A percentile compares a stretch with the other conserved stretches of the same genome.
phyloP scores from a whole-genome alignment of 2,797 vertebrate genomes.

The Hyperoplus lanceolatus region DNA sequence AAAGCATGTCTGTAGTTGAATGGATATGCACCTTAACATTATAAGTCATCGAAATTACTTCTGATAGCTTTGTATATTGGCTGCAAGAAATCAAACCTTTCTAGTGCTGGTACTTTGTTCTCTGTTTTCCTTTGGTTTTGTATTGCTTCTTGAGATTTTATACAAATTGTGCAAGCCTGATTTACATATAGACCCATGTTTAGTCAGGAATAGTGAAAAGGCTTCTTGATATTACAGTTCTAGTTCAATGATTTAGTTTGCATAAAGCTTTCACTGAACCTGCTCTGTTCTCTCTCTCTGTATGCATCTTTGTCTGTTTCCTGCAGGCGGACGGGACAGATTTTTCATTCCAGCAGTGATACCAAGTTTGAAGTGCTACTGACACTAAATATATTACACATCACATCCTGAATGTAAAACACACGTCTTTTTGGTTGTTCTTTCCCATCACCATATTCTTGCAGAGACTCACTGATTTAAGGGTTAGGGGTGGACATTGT shows the following conservation, averaged over 20 bases:
- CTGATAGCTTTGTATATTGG: slow-evolving; percentile 7
- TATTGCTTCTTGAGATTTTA: slow-evolving; percentile 2
- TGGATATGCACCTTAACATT: slow-evolving; percentile 9
- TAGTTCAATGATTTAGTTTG: slow-evolving; percentile 7
- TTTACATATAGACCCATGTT: neutral
- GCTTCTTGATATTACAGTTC: neutral
- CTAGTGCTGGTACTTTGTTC: neutral
- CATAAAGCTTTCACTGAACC: neutral
- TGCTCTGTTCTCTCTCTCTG: slow-evolving; percentile 17
- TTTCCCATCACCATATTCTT: neutral
- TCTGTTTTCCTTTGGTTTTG: slow-evolving; percentile 4
- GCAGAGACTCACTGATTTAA: neutral
- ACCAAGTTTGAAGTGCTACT: neutral
- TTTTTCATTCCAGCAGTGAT: slow-evolving; percentile 6
- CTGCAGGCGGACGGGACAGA: neutral
- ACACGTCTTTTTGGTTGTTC: neutral
- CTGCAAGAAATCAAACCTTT: neutral
- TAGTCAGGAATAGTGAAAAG: slow-evolving; percentile 3
- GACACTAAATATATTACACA: slow-evolving; percentile 6
- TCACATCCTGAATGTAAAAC: neutral
- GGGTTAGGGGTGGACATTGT: neutral
- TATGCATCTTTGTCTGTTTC: slow-evolving; percentile 13
- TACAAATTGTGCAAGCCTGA: neutral
- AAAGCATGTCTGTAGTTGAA: slow-evolving; percentile 8
- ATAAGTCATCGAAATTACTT: slow-evolving; percentile 12